Evolutionary conservation across 2,113 vertebrate genomes (phyloP).

Genomic region (Rana temporaria): DNA sequence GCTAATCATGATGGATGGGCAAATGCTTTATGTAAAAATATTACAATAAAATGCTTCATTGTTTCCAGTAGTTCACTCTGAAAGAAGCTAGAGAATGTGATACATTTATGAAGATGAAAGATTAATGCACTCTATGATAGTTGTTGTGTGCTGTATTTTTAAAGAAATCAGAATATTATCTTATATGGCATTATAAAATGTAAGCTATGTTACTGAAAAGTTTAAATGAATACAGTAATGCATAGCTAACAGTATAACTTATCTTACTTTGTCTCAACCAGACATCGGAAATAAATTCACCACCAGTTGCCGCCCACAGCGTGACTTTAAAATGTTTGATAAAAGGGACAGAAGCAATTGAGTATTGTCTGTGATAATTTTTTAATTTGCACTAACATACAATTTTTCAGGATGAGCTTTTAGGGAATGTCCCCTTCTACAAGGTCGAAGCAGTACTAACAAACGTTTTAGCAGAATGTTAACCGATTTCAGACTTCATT

Average conservation of each 20-base stretch:
- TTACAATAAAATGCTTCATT: constrained; percentile 34
- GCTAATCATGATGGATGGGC: constrained; percentile 41
- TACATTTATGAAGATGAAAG: constrained; percentile 36
- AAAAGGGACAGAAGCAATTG: too few species aligned
- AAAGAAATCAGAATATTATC: constrained; percentile 27
- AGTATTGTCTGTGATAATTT: too few species aligned
- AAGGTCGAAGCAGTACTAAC: too few species aligned
- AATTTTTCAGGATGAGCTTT: too few species aligned
- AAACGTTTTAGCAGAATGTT: too few species aligned
- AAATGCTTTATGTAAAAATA: constrained; percentile 43
- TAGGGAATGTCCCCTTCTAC: too few species aligned
- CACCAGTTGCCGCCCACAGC: too few species aligned
- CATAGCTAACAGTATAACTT: constrained; percentile 11
- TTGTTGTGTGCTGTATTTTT: constrained; percentile 17
- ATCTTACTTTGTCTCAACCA: background rate
- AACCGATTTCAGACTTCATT: too few species aligned
- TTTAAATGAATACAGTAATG: constrained; percentile 13
- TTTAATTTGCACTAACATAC: too few species aligned
- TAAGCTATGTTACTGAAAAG: constrained; percentile 6
- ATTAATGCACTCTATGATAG: constrained; percentile 31
- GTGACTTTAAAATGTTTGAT: too few species aligned
- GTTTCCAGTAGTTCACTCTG: constrained; percentile 28
- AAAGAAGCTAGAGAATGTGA: constrained; percentile 1
- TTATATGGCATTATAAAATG: constrained; percentile 13
- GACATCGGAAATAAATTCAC: too few species aligned